Base-by-base conservation (phyloP, 2,113 vertebrate species). In the Perca fluviatilis region DNA sequence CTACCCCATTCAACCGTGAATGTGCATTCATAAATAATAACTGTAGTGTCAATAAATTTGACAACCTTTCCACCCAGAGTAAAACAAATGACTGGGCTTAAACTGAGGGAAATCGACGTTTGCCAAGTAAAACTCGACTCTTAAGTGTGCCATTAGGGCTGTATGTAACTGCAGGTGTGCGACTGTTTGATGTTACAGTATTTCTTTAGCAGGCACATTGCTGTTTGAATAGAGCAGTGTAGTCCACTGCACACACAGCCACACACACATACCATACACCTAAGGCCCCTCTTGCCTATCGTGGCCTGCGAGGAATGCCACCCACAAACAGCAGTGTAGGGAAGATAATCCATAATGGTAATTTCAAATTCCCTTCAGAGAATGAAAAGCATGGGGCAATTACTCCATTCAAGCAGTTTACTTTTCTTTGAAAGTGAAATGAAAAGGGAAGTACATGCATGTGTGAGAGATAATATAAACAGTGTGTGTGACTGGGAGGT, bases 21-120 rank as follows among this genome's bases (percentile, higher is more conserved):
- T 79, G 73, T 33, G 51, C 27, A 56, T 85, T 87, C 77, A 83
- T 87, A 85, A 76, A 85, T 81, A 84, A 83, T 77, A 86, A 83
- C 72, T 68, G 72, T 3, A n/a, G 57, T 57, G 77, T 79, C 77
- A 85, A 85, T 87, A 73, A 60, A 33, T 53, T 18, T 79, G 69
- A 90, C 83, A 91, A 73, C 27, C 65, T 77, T 79, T 79, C 76
- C 64, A 57, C 43, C 56, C 8, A 18, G 62, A 81, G 57, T 33
- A 53, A 83, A 87, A 87, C 60, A 82, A 67, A 88, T 61, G 82
- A 79, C 16, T 12, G 33, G 13, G 57, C 60, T 23, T 23, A 73
- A n/a, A 76, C 3, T 16, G 50, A 12, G 50, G 47, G 61, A 87
- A 73, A 43, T 27, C 46, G n/a, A 63, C 36, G 62, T 67, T 53